Conservation (phyloP, 2,797 vertebrate species). For the Threskiornis aethiopicus region DNA sequence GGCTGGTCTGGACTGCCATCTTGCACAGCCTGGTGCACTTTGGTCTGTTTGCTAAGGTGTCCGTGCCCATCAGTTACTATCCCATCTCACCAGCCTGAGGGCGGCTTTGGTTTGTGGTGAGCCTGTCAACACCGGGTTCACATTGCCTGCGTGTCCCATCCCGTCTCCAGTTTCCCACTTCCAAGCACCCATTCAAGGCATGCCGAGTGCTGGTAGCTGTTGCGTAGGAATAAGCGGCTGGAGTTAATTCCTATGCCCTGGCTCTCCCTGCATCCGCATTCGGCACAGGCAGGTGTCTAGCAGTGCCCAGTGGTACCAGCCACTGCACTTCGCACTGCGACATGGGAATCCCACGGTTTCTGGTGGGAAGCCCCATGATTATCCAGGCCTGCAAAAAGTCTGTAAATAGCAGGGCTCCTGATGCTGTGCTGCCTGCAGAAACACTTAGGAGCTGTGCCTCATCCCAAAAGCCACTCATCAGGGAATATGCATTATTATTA, state of each 20-base stretch:
- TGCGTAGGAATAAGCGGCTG: neutral
- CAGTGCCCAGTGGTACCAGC: neutral
- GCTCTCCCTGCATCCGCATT: accelerated
- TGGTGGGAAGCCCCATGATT: neutral
- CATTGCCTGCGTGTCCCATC: neutral
- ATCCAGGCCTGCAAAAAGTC: neutral
- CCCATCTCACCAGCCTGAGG: neutral
- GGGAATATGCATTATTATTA: neutral
- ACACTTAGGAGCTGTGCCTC: neutral
- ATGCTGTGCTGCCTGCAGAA: neutral
- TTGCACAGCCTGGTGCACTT: neutral
- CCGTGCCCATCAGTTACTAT: neutral
- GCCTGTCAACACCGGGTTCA: neutral
- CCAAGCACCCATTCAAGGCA: neutral
- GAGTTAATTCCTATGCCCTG: neutral
- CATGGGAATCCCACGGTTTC: neutral
- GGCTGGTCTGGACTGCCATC: neutral
- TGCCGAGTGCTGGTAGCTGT: neutral
- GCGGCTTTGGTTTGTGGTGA: neutral
- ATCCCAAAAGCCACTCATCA: neutral
- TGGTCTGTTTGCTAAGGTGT: neutral
- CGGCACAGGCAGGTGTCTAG: neutral
- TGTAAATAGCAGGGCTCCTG: neutral
- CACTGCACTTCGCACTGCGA: accelerated
- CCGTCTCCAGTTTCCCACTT: neutral